Percentiles rank a stretch among this genome's conserved stretches.
Conservation (phyloP, 2,113 vertebrate genomes). For the Aphelocoma coerulescens region DNA sequence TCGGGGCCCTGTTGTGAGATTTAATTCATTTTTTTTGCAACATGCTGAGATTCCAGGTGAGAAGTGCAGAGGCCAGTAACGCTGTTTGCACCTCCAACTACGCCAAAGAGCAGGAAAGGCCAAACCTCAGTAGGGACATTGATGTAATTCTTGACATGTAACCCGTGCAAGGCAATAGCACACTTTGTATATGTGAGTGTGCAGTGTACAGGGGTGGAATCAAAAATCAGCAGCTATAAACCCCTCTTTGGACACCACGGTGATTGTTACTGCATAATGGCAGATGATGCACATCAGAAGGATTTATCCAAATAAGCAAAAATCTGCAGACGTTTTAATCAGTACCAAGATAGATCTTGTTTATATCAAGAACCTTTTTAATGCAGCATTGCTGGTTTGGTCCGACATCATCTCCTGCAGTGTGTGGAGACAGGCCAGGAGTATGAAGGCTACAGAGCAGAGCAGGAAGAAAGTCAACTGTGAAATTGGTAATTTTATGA, state of each 20-base stretch:
- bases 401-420: slow-evolving; percentile 80
- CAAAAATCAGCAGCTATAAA: neutral
- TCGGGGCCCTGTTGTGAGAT: slow-evolving; percentile 24
- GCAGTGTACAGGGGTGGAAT: neutral
- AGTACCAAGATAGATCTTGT: slow-evolving; percentile 69
- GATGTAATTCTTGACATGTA: slow-evolving; percentile 28
- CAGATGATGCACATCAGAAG: neutral
- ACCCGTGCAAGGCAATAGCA: neutral
- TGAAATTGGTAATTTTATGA: slow-evolving; percentile 87
- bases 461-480: slow-evolving; percentile 85
- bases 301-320: slow-evolving; percentile 56
- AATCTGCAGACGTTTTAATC: slow-evolving; percentile 64
- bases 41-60: slow-evolving; percentile 40
- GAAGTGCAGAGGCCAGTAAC: neutral
- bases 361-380: slow-evolving; percentile 72
- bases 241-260: neutral
- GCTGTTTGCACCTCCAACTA: slow-evolving; percentile 44
- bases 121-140: neutral
- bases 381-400: slow-evolving; percentile 72
- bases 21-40: slow-evolving; percentile 54
- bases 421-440: slow-evolving; percentile 82
- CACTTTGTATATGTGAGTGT: neutral
- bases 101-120: neutral
- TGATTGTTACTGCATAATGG: neutral
- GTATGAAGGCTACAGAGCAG: slow-evolving; percentile 82